Evolutionary conservation across 2,888 invertebrate species (phyloP).

Genomic region (Napeogenes sylphis): DNA sequence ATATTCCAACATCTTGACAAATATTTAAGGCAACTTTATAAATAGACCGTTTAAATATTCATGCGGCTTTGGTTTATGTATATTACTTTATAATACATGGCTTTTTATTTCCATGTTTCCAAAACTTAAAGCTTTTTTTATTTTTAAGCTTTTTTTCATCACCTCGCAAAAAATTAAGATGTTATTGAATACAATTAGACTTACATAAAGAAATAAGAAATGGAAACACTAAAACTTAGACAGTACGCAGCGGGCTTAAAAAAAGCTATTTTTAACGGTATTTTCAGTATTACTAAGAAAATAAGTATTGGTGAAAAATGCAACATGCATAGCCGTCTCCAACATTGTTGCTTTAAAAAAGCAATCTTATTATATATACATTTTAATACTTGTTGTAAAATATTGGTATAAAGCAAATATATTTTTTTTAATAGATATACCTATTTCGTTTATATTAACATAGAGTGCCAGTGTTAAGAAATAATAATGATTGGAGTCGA

Average conservation of each 20-base stretch:
- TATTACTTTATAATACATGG: not conserved
- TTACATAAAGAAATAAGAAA: too few relatives aligned
- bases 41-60: constrained; percentile 2
- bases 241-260: too few relatives aligned
- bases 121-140: not conserved
- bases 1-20: constrained; percentile 17
- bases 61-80: not conserved
- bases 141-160: too few relatives aligned
- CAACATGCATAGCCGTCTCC: not conserved
- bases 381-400: too few relatives aligned
- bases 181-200: too few relatives aligned
- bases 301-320: constrained; percentile 1
- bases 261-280: not conserved
- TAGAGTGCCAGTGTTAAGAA: too few relatives aligned
- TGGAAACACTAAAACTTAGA: too few relatives aligned
- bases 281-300: not conserved
- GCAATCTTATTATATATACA: not conserved
- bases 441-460: too few relatives aligned
- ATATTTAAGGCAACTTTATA: constrained; percentile 10
- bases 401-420: too few relatives aligned
- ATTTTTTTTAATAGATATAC: too few relatives aligned
- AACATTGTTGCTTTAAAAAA: not conserved
- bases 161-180: too few relatives aligned
- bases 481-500: too few relatives aligned
- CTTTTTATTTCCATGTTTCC: not conserved